Evolutionary conservation across 2,797 vertebrate species (phyloP).

Genomic region (Enteromius radiatus): DNA sequence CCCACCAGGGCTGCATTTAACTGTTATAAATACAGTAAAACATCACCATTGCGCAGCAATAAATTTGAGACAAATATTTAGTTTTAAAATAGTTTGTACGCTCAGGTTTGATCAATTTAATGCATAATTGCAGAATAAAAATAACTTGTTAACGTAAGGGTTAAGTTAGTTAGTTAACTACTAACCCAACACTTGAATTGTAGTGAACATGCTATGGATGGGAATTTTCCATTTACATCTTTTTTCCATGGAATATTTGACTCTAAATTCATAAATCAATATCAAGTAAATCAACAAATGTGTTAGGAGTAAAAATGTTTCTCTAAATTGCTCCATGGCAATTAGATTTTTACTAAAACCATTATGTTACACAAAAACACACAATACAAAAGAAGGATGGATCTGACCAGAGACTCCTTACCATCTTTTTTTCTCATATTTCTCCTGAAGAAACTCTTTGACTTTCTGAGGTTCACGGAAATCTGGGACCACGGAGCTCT

Average conservation of each 20-base stretch:
- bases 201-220: neutral
- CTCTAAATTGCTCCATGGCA: neutral
- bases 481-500: constrained; percentile 97
- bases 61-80: too few species aligned
- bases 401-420: constrained; percentile 70
- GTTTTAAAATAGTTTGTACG: neutral
- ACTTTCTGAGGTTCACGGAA: constrained; percentile 99
- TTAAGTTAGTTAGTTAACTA: neutral
- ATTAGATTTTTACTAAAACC: neutral
- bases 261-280: neutral
- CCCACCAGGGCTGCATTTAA: neutral
- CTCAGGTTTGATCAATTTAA: neutral
- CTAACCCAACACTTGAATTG: neutral
- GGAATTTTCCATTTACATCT: neutral
- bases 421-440: constrained; percentile 99
- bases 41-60: neutral
- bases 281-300: neutral
- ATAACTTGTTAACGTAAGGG: neutral
- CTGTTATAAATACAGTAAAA: neutral
- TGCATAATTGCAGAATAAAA: neutral
- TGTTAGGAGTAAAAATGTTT: neutral
- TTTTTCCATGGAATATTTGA: neutral
- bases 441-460: constrained; percentile 99
- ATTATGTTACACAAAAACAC: neutral
- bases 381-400: neutral